phyloP scores from a whole-genome alignment of 2,797 vertebrate species.

The Pseudochirops corinnae region DNA sequence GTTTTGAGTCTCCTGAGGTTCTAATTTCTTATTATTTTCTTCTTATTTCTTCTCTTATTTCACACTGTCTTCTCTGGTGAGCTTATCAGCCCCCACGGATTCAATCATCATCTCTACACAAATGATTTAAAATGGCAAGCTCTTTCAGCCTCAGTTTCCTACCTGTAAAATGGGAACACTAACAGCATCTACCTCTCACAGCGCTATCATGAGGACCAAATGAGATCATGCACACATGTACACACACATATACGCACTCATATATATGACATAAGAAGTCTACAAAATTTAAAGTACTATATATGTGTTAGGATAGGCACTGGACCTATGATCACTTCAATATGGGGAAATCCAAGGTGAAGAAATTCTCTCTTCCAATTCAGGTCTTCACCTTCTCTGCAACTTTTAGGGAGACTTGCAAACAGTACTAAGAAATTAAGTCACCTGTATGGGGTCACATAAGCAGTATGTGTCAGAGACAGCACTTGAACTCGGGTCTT shows the following conservation, averaged over 20 bases:
- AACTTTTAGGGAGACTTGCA: neutral
- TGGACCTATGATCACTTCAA: neutral
- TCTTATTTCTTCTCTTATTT: too few species aligned
- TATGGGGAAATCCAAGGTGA: neutral
- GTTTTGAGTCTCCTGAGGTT: neutral
- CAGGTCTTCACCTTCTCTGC: neutral
- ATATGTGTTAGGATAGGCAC: neutral
- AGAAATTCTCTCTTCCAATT: neutral
- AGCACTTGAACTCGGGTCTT: neutral
- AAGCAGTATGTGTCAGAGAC: neutral
- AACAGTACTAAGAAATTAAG: neutral
- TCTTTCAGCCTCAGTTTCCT: neutral
- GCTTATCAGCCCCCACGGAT: neutral
- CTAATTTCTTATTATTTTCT: too few species aligned
- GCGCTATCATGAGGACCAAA: neutral
- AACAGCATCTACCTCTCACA: neutral
- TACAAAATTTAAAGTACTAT: neutral
- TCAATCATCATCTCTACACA: neutral
- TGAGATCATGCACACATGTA: neutral
- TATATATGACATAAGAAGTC: neutral
- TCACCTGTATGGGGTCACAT: neutral
- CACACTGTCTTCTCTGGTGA: neutral
- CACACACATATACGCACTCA: neutral
- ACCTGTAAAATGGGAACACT: neutral
- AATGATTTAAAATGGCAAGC: neutral